Base-by-base conservation (phyloP, 2,888 invertebrate genomes). In the Sialis lutaria region DNA sequence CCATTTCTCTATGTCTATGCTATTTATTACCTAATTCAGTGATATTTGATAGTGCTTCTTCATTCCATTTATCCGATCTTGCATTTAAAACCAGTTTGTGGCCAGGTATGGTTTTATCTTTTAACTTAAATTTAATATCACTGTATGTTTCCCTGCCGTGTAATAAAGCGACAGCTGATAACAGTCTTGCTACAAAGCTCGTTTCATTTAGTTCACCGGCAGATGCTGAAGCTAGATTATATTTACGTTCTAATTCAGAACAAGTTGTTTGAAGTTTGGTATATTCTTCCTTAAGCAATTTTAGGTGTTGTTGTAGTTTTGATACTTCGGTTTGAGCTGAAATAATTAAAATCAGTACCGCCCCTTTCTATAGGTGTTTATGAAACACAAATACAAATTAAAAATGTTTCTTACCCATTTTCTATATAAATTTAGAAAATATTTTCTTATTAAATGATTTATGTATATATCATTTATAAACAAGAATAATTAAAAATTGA, bases 81-180 rank as follows among this genome's bases (percentile, higher is more conserved):
- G 93, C 88, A 58, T 81, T 81, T 12, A 96, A 67, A 7, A 96
- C 84, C 68, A 95, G 84, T 64, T 87, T 87, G 64, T 96, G 96
- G 1, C 83, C 92, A 4, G 82, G 80, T 60, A 89, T 73, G 37
- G 74, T 70, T 58, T 77, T 76, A 56, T 76, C 78, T 53, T 76
- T 74, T 22, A 93, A 68, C 60, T 78, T 77, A 45, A 95, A 79
- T 47, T 67, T 73, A 51, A 95, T 70, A 64, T 95, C 95, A 53
- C 92, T 86, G 60, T 84, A 87, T 1, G 74, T 75, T 47, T 81
- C 77, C 51, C 86, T 79, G 49, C 85, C 80, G 61, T 87, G 86
- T 44, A 95, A 67, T n/a, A 82, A 79, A 4, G 83, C 78, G 31
- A 93, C 82, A 33, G 82, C 86, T 63, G 79, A 75, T 6, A 91